These are phyloP conservation scores for Carassius gibelio DNA, from an alignment of 2,113 vertebrate genomes.

Conservation along the genomic window DNA sequence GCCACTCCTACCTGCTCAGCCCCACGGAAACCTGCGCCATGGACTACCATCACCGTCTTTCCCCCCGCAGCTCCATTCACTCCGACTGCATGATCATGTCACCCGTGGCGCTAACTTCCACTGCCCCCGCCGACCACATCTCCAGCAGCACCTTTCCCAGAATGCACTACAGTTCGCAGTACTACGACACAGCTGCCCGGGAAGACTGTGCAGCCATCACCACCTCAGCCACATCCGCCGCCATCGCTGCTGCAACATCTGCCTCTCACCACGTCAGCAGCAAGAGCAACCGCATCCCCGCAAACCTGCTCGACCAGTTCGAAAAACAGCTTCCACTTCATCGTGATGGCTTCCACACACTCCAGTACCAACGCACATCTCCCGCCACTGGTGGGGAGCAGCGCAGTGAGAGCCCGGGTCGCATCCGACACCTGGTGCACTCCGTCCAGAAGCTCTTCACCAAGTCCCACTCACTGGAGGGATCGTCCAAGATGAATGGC, in stretches of 20 bases:
- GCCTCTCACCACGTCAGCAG: slow-evolving; percentile 47
- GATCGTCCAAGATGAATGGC: slow-evolving; percentile 92
- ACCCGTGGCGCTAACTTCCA: slow-evolving; percentile 79
- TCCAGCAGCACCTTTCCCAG: slow-evolving; percentile 99
- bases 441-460: slow-evolving; percentile 99
- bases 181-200: slow-evolving; percentile 82
- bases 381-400: slow-evolving; percentile 79
- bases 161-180: slow-evolving; percentile 98
- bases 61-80: slow-evolving; percentile 93
- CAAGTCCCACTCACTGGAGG: slow-evolving; percentile 97
- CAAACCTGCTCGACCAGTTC: slow-evolving; percentile 95
- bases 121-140: slow-evolving; percentile 81
- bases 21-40: slow-evolving; percentile 91
- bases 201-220: slow-evolving; percentile 89
- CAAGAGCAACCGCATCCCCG: slow-evolving; percentile 62
- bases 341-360: slow-evolving; percentile 94
- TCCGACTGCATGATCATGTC: slow-evolving; percentile 97
- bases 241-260: slow-evolving; percentile 67
- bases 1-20: slow-evolving; percentile 93
- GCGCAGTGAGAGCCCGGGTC: slow-evolving; percentile 94
- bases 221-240: slow-evolving; percentile 79
- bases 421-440: slow-evolving; percentile 97
- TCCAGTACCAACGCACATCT: slow-evolving; percentile 94
- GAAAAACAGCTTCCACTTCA: slow-evolving; percentile 96
- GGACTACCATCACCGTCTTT: slow-evolving; percentile 93